Conservation (phyloP, 2,888 invertebrate species). For the Drosophila vallismaia region DNA sequence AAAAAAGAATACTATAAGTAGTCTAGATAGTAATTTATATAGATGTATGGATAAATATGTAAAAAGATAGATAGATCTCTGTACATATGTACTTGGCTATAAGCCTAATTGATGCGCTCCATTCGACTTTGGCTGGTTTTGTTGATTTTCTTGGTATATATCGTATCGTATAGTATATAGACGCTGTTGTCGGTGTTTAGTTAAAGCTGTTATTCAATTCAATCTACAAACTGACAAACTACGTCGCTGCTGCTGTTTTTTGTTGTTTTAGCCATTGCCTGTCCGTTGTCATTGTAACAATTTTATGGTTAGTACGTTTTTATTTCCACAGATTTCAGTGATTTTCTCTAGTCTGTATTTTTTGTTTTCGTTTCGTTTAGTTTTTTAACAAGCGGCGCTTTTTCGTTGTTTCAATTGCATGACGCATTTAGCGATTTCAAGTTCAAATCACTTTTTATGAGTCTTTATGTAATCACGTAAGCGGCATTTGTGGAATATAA, state of each 20-base stretch:
- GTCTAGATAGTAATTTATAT: not conserved
- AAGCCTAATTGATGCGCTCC: conserved; percentile 43
- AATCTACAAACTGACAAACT: conserved; percentile 33
- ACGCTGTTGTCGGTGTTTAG: conserved; percentile 2
- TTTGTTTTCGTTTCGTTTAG: too few relatives aligned
- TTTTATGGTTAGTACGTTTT: conserved; percentile 72
- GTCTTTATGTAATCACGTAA: conserved; percentile 72
- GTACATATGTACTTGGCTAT: conserved; percentile 12
- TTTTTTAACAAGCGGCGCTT: conserved; percentile 23
- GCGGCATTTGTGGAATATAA: conserved; percentile 44
- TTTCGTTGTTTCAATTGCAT: conserved; percentile 57
- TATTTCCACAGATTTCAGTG: conserved; percentile 48
- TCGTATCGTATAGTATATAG: conserved; percentile 2
- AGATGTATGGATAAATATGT: conserved; percentile 3
- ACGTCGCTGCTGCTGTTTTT: conserved; percentile 26
- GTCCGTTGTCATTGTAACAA: conserved; percentile 61
- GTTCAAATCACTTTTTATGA: conserved; percentile 68
- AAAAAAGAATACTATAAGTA: conserved; percentile 7
- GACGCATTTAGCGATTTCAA: conserved; percentile 66
- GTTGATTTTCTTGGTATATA: conserved; percentile 27
- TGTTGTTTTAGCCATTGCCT: conserved; percentile 49
- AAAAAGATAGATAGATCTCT: conserved; percentile 7
- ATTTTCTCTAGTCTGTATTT: conserved; percentile 28
- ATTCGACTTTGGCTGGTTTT: conserved; percentile 25
- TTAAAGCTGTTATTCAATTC: conserved; percentile 41